A percentile compares a stretch with the other conserved stretches of the same genome.
Conservation (phyloP, 2,888 invertebrate genomes). For the Pardosa pseudoannulata region DNA sequence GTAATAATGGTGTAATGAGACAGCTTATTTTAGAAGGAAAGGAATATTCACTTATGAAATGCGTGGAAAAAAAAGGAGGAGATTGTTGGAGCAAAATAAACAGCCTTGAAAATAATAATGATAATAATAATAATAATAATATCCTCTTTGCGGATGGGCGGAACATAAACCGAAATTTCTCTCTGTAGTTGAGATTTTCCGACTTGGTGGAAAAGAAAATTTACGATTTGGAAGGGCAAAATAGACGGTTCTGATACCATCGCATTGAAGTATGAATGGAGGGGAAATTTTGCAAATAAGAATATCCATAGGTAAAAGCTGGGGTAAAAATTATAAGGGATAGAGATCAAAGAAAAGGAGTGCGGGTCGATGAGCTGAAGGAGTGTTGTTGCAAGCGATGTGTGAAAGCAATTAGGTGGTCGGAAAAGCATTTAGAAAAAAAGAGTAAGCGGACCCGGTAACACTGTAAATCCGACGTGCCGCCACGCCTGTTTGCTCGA, state of each 20-base stretch:
- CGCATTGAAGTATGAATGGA: not conserved
- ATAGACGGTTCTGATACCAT: not conserved
- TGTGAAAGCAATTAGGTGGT: conserved; percentile 58
- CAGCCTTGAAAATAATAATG: too few species aligned
- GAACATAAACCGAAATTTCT: not conserved
- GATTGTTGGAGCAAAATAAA: too few species aligned
- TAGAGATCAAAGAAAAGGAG: not conserved
- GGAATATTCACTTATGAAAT: too few species aligned
- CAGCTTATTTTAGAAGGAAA: too few species aligned
- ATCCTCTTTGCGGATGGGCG: not conserved
- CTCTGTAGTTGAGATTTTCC: not conserved
- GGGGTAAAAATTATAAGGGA: not conserved
- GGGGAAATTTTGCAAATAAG: not conserved
- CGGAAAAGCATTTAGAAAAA: conserved; percentile 13
- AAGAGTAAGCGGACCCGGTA: conserved; percentile 31
- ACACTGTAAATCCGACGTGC: conserved; percentile 62
- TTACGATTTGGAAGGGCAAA: not conserved
- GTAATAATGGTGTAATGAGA: too few species aligned
- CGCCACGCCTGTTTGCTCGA: conserved; percentile 66
- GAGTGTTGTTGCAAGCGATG: conserved; percentile 31
- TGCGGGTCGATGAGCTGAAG: not conserved
- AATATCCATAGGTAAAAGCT: not conserved
- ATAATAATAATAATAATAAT: not conserved
- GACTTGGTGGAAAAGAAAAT: not conserved
- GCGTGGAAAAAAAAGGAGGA: too few species aligned